Base-by-base conservation (phyloP, 2,888 invertebrate species). In the Idaea aversata region DNA sequence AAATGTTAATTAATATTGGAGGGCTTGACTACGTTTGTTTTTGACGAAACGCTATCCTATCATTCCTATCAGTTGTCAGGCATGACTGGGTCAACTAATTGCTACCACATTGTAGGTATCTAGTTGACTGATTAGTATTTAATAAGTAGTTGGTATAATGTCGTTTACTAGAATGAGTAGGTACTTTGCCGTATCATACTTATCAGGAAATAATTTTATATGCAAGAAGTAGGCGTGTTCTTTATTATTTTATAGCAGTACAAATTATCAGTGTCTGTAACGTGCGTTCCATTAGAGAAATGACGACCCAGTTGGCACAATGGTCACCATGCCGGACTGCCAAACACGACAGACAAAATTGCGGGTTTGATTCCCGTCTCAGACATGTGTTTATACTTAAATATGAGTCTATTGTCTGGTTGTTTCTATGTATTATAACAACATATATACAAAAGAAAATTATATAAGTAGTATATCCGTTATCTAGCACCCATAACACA, bases 21-120 rank as follows among this genome's bases (percentile, higher is more conserved):
- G 47, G 47, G 47, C 47, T 47, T 47, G 47, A 47, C 47, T 47
- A 47, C 13, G 47, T 47, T 47, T 47, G 47, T 47, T 47, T 25
- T 47, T 47, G 47, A 47, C 47, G 10, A 47, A 47, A 47, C 47
- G 5, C 47, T 47, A 36, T 10, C 36, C 2, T 36, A 57, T 61
- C 63, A 69, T 77, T 70, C 63, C 81, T 81, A 83, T 84, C 80
- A 70, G 79, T 68, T 74, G 77, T 75, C 74, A 80, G 70, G 84
- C 81, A 77, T 79, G 79, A 76, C 70, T 82, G 70, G 70, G 65
- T 75, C 68, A 72, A 72, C 70, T 83, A 82, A 86, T 86, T 85
- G 73, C 75, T 70, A 65, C 66, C 65, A 64, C 68, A 71, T 71
- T 70, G 69, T 66, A 69, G 13, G 47, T 47, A 47, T 10, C 47